A percentile compares a stretch with the other conserved stretches of the same genome.
Evolutionary conservation across 2,888 invertebrate species (phyloP).

Genomic region (Sinopyrophorus schimmeli): DNA sequence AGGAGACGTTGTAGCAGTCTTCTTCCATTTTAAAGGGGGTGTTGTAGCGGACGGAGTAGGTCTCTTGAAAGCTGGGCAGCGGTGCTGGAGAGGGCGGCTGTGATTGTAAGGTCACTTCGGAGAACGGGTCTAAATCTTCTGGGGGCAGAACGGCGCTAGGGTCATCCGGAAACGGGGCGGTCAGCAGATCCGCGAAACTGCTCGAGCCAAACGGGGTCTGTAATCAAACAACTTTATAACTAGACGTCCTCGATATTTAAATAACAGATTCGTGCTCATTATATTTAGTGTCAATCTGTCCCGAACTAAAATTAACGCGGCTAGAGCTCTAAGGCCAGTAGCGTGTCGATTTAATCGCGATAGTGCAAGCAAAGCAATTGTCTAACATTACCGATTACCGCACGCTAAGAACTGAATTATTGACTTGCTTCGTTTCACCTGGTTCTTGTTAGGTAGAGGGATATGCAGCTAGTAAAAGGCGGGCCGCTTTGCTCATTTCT

Average conservation of each 20-base stretch:
- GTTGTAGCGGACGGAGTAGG: slow-evolving; percentile 75
- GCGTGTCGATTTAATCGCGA: slow-evolving; percentile 22
- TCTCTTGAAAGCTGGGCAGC: slow-evolving; percentile 87
- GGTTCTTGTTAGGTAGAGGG: slow-evolving; percentile 40
- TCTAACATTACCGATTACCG: slow-evolving; percentile 16
- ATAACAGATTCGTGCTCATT: slow-evolving; percentile 34
- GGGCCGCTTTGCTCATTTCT: slow-evolving; percentile 40
- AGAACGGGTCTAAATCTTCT: slow-evolving; percentile 75
- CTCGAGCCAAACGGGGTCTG: slow-evolving; percentile 78
- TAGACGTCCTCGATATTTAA: slow-evolving; percentile 35
- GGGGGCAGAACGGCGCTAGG: slow-evolving; percentile 65
- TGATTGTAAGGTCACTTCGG: slow-evolving; percentile 62
- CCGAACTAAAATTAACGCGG: slow-evolving; percentile 39
- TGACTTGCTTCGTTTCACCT: slow-evolving; percentile 42
- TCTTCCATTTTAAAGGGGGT: slow-evolving; percentile 84
- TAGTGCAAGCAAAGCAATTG: slow-evolving; percentile 21
- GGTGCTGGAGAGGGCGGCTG: slow-evolving; percentile 58
- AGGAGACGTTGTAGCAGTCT: slow-evolving; percentile 73
- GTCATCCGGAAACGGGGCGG: slow-evolving; percentile 74
- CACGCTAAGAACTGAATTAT: slow-evolving; percentile 39
- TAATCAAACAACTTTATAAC: slow-evolving; percentile 52
- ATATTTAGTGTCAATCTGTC: slow-evolving; percentile 34
- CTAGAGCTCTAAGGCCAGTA: slow-evolving; percentile 33
- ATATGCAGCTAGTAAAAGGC: slow-evolving; percentile 40
- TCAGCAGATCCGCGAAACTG: slow-evolving; percentile 77